Percentiles rank a stretch among this genome's conserved stretches.
Conservation (phyloP, 1,140 invertebrate genomes). For the Hirudo medicinalis region DNA sequence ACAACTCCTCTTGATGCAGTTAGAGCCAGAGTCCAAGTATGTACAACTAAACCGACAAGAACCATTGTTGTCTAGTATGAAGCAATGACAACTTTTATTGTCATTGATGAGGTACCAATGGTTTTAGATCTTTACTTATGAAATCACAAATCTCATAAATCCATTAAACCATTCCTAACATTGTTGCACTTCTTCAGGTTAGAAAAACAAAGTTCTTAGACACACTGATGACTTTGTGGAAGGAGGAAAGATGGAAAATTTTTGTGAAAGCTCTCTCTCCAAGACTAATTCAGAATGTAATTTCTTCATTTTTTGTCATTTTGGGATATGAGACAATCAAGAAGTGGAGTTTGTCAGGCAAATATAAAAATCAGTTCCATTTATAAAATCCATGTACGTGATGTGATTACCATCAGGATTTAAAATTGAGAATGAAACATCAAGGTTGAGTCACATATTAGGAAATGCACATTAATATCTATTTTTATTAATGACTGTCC, state of each 20-base stretch:
- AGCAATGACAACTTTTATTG: too few relatives aligned
- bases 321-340: conserved; percentile 91
- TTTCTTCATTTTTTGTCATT: conserved; percentile 72
- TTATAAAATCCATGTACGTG: conserved; percentile 24
- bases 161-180: too few relatives aligned
- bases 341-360: conserved; percentile 31
- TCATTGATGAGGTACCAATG: too few relatives aligned
- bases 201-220: conserved; percentile 52
- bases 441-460: too few relatives aligned
- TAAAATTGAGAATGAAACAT: too few relatives aligned
- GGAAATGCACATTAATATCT: too few relatives aligned
- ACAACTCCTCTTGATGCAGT: conserved; percentile 92
- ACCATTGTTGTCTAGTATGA: too few relatives aligned
- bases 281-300: conserved; percentile 70
- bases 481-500: too few relatives aligned
- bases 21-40: conserved; percentile 70
- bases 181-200: conserved; percentile 47
- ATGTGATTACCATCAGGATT: too few relatives aligned
- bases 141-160: too few relatives aligned
- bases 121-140: too few relatives aligned
- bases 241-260: conserved; percentile 66
- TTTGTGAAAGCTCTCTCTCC: conserved; percentile 83
- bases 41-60: neutral
- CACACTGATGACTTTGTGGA: conserved; percentile 67
- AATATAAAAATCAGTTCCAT: conserved; percentile 28